Base-by-base conservation (phyloP, 2,113 vertebrate species). In the Pelecanus crispus region DNA sequence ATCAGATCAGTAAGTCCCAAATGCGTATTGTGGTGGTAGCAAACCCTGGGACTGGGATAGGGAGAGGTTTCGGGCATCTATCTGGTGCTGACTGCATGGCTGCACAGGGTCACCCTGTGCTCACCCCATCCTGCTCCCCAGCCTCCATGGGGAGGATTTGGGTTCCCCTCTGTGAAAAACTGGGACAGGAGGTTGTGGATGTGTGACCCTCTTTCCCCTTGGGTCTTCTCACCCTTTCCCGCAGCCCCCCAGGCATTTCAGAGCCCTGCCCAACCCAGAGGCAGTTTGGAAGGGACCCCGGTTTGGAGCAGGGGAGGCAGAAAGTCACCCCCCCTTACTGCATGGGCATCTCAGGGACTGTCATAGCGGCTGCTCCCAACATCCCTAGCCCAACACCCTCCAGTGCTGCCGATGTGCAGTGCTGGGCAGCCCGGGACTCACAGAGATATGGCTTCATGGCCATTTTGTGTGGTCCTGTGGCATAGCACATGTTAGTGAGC, bases 381-480 rank as follows among this genome's bases (percentile, higher is more conserved):
- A 17, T 6, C 11, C 10, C 58, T 1, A 3, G 20, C 50, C 24
- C 5, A 3, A 17, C 36, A 56, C 19, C 17, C 59, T 13, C 32
- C 1, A 0, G 49, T 13, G 38, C 25, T 17, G 56, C 50, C 1
- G 7, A 22, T 2, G 0, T 5, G 0, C 1, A 0, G 25, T 16
- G 74, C 66, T 0, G 3, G 79, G 49, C 40, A n/a, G 15, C 4
- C 9, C 2, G 1, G 63, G 49, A 31, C 25, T 13, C 1, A 0
- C 22, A 17, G 40, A 31, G 7, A 10, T 0, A 15, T 2, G 6
- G 29, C 47, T 40, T 7, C 31, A 10, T 2, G 1, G 52, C 63
- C n/a, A 0, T 10, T 59, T 19, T 6, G 0, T 1, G 0, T 1
- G 1, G 11, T 73, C 47, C 68, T 4, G 9, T 3, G 6, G 94